Base-by-base conservation (phyloP, 2,797 vertebrate species). In the Coluber constrictor region DNA sequence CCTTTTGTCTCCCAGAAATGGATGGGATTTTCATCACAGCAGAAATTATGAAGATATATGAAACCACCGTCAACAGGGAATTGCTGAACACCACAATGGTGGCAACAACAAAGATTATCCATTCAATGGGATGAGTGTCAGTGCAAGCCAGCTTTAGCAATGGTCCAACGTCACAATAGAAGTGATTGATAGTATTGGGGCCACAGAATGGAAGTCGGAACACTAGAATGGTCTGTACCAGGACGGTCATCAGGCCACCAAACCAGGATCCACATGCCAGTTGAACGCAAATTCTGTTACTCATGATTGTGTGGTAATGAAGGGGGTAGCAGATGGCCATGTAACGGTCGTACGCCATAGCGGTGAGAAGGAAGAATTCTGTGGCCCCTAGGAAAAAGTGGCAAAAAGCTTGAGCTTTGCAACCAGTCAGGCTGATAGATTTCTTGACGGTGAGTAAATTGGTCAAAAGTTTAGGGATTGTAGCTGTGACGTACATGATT, bases 291-390 rank as follows among this genome's bases (percentile, higher is more conserved):
- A 96, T 89, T 87, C 32, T 94, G 1, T 83, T 94, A 92, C 20
- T 96, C 95, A 96, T 96, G 89, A 96, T 96, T 12, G 29, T 59
- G 1, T 94, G 87, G 2, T 97, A 96, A 66, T 94, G 95, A 51
- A 96, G 63, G 2, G 96, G 95, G 59, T 96, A 95, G 92, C 94
- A 97, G 37, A 97, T 95, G 37, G 96, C 95, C 0, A 96, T 93
- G 2, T 95, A 96, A 56, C 74, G 88, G 3, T 96, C 96, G 55
- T 96, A 97, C 4, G 96, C 95, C 95, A 96, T 95, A 47, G 94
- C 94, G 0, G 94, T 96, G 4, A 96, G 95, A 55, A 96, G 94
- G 27, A 94, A 95, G 88, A 97, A 96, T 90, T 96, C 96, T 37
- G 94, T 94, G 43, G 94, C 93, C 0, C 94, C 95, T 92, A 96